A percentile compares a stretch with the other conserved stretches of the same genome.
These are phyloP conservation scores for Alethe castanea DNA, from an alignment of 2,113 vertebrate genomes.

Conservation along the genomic window DNA sequence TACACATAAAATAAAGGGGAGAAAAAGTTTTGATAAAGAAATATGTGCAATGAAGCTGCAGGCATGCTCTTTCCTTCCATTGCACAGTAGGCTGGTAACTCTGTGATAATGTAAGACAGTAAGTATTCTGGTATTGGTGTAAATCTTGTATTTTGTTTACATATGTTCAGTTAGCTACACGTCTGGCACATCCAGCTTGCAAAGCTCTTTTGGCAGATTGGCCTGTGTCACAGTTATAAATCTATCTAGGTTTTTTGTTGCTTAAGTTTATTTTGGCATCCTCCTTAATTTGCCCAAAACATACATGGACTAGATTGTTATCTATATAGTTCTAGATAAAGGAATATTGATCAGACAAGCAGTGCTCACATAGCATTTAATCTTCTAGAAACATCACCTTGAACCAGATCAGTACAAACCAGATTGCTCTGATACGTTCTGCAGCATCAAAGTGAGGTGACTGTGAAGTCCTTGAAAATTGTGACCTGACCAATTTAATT, in stretches of 20 bases:
- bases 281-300: neutral
- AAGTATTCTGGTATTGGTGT: neutral
- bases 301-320: neutral
- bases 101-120: neutral
- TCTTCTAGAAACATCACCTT: neutral
- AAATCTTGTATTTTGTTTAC: neutral
- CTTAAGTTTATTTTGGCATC: neutral
- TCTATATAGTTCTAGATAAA: neutral
- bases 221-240: neutral
- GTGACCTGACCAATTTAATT: neutral
- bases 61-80: neutral
- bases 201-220: neutral
- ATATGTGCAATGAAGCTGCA: neutral
- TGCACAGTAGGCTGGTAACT: neutral
- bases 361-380: neutral
- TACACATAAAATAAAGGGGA: neutral
- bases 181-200: neutral
- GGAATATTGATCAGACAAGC: neutral
- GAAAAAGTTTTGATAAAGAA: neutral
- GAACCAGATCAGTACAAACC: neutral
- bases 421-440: neutral
- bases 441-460: neutral
- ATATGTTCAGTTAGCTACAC: neutral
- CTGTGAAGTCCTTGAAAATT: slow-evolving; percentile 19
- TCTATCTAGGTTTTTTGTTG: neutral